Evolutionary conservation across 2,888 invertebrate genomes (phyloP).

Genomic region (Oscheius sp.): DNA sequence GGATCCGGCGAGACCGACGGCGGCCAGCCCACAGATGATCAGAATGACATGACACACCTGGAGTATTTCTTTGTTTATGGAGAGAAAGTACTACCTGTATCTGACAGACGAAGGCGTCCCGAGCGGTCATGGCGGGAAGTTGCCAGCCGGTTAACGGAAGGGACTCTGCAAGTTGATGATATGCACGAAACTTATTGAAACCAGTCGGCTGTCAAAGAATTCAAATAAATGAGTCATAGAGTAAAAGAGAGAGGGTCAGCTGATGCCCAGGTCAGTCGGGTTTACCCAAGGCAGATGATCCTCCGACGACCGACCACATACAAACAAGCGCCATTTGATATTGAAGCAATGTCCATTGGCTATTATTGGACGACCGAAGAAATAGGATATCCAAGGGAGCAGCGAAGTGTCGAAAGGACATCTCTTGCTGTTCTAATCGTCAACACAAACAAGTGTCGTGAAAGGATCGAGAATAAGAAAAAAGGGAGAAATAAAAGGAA

Average conservation of each 20-base stretch:
- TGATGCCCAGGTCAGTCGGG: conserved; percentile 21
- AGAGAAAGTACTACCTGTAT: conserved; percentile 53
- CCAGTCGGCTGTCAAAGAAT: neutral
- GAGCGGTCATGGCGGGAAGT: conserved; percentile 48
- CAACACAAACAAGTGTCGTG: conserved; percentile 11
- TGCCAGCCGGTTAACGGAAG: conserved; percentile 26
- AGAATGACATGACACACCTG: conserved; percentile 66
- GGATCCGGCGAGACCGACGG: conserved; percentile 63
- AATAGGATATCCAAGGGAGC: neutral
- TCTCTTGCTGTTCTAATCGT: conserved; percentile 1
- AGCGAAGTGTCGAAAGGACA: neutral
- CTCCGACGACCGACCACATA: neutral
- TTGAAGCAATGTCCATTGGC: no score
- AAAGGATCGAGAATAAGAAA: no score
- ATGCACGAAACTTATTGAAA: neutral
- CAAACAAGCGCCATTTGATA: no score
- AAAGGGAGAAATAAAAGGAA: no score
- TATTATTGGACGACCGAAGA: neutral
- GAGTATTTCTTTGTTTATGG: neutral
- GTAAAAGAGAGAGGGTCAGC: neutral
- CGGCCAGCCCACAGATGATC: conserved; percentile 60
- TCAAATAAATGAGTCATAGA: neutral
- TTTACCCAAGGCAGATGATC: conserved; percentile 25
- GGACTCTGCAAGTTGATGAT: conserved; percentile 16
- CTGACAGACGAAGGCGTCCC: conserved; percentile 59